phyloP scores from a whole-genome alignment of 1,140 invertebrate species.

The Zaprionus nigranus region DNA sequence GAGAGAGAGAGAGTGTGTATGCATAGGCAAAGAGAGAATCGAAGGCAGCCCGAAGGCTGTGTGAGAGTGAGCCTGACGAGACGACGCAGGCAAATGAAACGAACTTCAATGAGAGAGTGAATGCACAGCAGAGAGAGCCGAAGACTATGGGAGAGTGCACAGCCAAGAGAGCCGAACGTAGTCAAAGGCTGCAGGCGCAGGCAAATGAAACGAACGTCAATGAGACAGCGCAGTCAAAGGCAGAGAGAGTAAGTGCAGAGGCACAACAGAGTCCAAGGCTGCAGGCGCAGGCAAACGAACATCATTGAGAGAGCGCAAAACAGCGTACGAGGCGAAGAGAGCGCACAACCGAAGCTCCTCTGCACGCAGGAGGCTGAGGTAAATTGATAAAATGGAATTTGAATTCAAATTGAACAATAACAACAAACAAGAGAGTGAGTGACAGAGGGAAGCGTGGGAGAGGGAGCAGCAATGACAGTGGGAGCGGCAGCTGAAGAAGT shows the following conservation, averaged over 20 bases:
- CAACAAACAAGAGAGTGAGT: neutral
- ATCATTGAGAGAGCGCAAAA: neutral
- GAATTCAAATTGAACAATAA: slow-evolving; percentile 13
- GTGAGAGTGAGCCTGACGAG: neutral
- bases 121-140: slow-evolving; percentile 2
- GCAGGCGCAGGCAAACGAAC: neutral
- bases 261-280: no score
- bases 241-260: no score
- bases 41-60: slow-evolving; percentile 2
- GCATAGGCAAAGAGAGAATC: slow-evolving; percentile 5
- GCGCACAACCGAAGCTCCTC: neutral
- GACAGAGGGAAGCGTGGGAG: slow-evolving; percentile 2
- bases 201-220: no score
- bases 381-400: slow-evolving; percentile 27
- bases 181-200: no score
- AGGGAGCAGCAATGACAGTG: neutral
- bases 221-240: no score
- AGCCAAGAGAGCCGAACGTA: neutral
- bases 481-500: neutral
- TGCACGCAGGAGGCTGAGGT: neutral
- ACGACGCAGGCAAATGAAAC: neutral
- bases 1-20: slow-evolving; percentile 4
- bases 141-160: neutral
- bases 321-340: neutral
- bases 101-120: no score